Evolutionary conservation across 2,888 invertebrate genomes (phyloP).

Genomic region (Caenorhabditis becei): DNA sequence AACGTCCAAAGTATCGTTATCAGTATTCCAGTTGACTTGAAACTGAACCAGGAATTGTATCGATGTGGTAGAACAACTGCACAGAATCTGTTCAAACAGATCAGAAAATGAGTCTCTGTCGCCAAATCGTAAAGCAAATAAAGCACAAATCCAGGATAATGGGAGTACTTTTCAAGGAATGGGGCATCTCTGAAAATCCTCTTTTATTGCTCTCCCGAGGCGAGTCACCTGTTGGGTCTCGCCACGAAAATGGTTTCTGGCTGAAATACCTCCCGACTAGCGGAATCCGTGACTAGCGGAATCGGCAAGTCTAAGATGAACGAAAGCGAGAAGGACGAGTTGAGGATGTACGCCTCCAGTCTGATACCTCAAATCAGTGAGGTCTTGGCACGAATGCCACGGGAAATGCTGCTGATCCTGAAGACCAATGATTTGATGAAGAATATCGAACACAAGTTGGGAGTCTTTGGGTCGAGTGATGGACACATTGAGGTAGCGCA

Average conservation of each 20-base stretch:
- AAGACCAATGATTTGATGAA: slow-evolving; percentile 93
- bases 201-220: too few species aligned
- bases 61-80: slow-evolving; percentile 30
- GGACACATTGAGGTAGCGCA: slow-evolving; percentile 72
- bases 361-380: slow-evolving; percentile 79
- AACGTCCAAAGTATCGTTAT: slow-evolving; percentile 1
- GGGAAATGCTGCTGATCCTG: slow-evolving; percentile 94
- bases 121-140: slow-evolving; percentile 40
- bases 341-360: slow-evolving; percentile 74
- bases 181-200: slow-evolving; percentile 17
- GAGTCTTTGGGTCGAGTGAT: slow-evolving; percentile 71
- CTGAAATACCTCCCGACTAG: too few species aligned
- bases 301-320: slow-evolving; percentile 85
- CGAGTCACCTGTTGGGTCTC: too few species aligned
- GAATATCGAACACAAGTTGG: slow-evolving; percentile 76
- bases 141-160: slow-evolving; percentile 23
- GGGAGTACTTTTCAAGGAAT: slow-evolving; percentile 3
- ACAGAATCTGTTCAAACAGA: slow-evolving; percentile 38
- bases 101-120: slow-evolving; percentile 37
- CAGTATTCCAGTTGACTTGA: not conserved
- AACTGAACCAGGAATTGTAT: slow-evolving; percentile 13
- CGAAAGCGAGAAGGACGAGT: slow-evolving; percentile 67
- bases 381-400: slow-evolving; percentile 90
- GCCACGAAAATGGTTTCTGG: too few species aligned
- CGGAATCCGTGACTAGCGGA: slow-evolving; percentile 91